A percentile compares a stretch with the other conserved stretches of the same genome.
Conservation (phyloP, 2,797 vertebrate species). For the Catharus ustulatus region DNA sequence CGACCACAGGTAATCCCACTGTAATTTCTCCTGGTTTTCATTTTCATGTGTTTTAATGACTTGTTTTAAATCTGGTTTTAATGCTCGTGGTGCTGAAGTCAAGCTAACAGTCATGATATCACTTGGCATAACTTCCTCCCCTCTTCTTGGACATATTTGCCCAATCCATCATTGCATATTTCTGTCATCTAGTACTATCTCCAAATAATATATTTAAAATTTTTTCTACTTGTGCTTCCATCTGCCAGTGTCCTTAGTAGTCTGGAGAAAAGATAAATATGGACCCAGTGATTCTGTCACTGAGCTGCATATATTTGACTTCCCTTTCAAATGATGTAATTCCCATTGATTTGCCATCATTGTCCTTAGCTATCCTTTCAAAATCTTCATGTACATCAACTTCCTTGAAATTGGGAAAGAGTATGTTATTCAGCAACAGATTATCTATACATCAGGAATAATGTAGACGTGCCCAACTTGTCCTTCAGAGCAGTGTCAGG, state of each 20-base stretch:
- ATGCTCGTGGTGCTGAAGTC: not conserved
- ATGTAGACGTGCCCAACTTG: not conserved
- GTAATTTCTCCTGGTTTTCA: not conserved
- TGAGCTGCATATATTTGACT: not conserved
- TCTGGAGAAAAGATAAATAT: not conserved
- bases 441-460: not conserved
- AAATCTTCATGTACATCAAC: not conserved
- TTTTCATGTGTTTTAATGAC: not conserved
- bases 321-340: not conserved
- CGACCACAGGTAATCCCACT: not conserved
- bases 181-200: not conserved
- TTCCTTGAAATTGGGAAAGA: not conserved
- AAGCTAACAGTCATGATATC: not conserved
- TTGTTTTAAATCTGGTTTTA: not conserved
- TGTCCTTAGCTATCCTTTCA: not conserved
- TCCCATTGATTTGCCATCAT: not conserved
- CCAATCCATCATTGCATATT: not conserved
- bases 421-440: not conserved
- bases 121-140: not conserved
- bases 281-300: not conserved
- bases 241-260: not conserved
- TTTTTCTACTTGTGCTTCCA: not conserved
- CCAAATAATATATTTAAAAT: not conserved
- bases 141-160: not conserved
- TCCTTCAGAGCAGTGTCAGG: not conserved